Evolutionary conservation across 1,140 invertebrate species (phyloP), one percentile per base, ranked within the genome.

Genomic region (Temnothorax nylanderi): DNA sequence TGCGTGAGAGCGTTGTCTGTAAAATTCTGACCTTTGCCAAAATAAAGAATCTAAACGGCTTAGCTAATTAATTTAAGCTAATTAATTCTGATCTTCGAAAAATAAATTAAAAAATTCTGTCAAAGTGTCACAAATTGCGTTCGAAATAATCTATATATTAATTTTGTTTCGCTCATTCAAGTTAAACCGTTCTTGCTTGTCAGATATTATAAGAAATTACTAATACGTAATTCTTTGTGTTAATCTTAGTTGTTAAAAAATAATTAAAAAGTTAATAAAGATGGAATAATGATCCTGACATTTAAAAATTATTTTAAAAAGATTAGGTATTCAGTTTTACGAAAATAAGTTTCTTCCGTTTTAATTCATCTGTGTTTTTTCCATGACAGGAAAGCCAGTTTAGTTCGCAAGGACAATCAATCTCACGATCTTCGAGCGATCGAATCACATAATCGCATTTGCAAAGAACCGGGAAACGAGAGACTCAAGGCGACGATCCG

Each of bases 401-500:
- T 49, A 4, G 32, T 21, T 82, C 11, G n/a, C 54, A 34, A 21
- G 32, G 26, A 44, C 21, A 54, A 88, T 87, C 86, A 87, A 71
- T 84, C 54, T 65, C 11, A 11, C 37, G 26, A 69, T 69, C 58
- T 82, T 41, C 11, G 10, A 87, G 37, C 41, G 21, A 60, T 69
- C 60, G 18, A 54, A 10, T 75, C 21, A 26, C 16, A 6, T 41
- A 41, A 54, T 54, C 54, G 0, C 41, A 13, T 47, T 72, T 76
- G 51, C 21, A 58, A 44, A 85, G 51, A 80, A 80, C 56, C 85
- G 49, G 72, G 67, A 74, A 87, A 88, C 32, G 41, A 74, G 44
- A 47, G 74, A 21, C 54, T 18, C 62, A 76, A 86, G 88, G 71
- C 85, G 89, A 90, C 89, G 94, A 93, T 86, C 92, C 94, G 93